phyloP scores from a whole-genome alignment of 2,888 invertebrate genomes.

The Abrostola tripartita region DNA sequence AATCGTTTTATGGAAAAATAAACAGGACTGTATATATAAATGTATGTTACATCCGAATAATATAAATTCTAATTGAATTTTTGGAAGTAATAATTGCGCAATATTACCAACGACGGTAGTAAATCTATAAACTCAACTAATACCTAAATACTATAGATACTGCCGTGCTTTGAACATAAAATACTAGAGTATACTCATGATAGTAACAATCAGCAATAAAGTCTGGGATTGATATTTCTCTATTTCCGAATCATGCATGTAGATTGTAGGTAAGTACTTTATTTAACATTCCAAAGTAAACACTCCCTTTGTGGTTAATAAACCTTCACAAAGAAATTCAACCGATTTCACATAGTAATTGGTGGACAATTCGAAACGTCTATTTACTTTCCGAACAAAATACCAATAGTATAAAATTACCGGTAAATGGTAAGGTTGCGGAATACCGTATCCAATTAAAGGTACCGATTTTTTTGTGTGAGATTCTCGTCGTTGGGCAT shows the following conservation, averaged over 20 bases:
- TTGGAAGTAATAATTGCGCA: background rate
- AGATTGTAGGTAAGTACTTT: background rate
- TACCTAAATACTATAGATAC: too few relatives aligned
- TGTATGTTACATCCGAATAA: background rate
- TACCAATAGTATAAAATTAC: constrained; percentile 52
- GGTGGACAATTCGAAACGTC: constrained; percentile 31
- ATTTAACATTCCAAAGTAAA: background rate
- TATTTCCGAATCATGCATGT: background rate
- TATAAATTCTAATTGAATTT: background rate
- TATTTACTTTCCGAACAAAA: constrained; percentile 39
- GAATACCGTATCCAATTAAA: constrained; percentile 81
- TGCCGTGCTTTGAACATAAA: too few relatives aligned
- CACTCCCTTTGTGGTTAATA: constrained; percentile 8
- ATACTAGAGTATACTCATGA: too few relatives aligned
- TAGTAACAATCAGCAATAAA: too few relatives aligned
- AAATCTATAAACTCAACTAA: too few relatives aligned
- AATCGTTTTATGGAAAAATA: constrained; percentile 1
- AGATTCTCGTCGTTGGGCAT: constrained; percentile 71
- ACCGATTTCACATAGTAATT: constrained; percentile 37
- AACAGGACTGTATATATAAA: background rate
- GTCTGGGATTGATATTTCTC: background rate
- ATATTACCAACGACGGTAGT: too few relatives aligned
- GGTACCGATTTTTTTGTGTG: constrained; percentile 68
- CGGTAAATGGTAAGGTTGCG: constrained; percentile 61
- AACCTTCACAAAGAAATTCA: constrained; percentile 15